Percentiles rank a stretch among this genome's conserved stretches.
Evolutionary conservation across 2,888 invertebrate species (phyloP).

Genomic region (Ischnus inquisitorius): DNA sequence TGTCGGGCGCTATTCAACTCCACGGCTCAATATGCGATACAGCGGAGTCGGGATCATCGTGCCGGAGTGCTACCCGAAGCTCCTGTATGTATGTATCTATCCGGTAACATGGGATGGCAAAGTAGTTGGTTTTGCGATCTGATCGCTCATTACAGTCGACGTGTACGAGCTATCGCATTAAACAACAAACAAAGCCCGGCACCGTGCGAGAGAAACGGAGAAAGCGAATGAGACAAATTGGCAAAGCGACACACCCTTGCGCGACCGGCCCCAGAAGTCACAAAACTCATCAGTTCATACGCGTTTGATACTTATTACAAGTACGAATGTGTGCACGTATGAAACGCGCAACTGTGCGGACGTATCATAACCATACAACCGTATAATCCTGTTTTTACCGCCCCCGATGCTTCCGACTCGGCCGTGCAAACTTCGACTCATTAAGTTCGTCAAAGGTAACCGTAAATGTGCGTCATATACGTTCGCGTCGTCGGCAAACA

Average conservation of each 20-base stretch:
- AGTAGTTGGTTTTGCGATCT: conserved; percentile 20
- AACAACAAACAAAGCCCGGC: conserved; percentile 70
- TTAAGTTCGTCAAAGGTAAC: conserved; percentile 68
- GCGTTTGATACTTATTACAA: background rate
- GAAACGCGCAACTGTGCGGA: background rate
- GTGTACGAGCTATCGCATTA: conserved; percentile 76
- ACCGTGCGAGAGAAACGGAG: conserved; percentile 60
- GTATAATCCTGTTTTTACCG: background rate
- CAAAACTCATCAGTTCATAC: conserved; percentile 3
- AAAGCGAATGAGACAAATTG: background rate
- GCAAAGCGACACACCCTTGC: background rate
- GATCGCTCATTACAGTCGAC: conserved; percentile 27
- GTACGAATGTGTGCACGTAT: background rate
- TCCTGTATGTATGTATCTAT: background rate
- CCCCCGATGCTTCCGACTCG: conserved; percentile 12
- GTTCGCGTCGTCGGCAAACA: too few relatives aligned
- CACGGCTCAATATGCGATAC: too few relatives aligned
- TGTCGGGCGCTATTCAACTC: background rate
- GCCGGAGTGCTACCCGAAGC: conserved; percentile 2
- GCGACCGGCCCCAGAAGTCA: conserved; percentile 28
- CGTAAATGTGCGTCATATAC: conserved; percentile 58
- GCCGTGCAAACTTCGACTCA: conserved; percentile 60
- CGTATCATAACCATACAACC: background rate
- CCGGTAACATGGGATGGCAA: background rate
- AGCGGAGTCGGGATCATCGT: background rate